Percentiles rank a stretch among this genome's conserved stretches.
Evolutionary conservation across 2,113 vertebrate species (phyloP).

Genomic region (Rhineura floridana): DNA sequence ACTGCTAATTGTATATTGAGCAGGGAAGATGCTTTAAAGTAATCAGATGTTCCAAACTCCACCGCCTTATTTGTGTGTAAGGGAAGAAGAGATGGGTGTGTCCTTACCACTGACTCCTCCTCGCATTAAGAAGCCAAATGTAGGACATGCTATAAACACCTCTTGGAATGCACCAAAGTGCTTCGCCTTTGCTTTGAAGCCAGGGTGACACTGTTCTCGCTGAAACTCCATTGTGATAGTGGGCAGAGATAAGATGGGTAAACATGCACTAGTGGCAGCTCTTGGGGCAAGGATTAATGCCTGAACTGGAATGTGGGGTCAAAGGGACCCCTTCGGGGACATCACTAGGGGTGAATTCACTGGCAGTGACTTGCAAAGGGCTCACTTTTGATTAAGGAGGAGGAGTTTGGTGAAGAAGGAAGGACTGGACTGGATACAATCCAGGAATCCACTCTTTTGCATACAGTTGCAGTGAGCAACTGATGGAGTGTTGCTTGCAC

Average conservation of each 20-base stretch:
- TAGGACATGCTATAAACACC: slow-evolving; percentile 38
- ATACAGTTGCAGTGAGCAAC: too few species aligned
- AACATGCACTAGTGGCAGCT: slow-evolving; percentile 31
- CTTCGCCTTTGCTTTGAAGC: slow-evolving; percentile 37
- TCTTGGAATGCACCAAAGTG: not conserved
- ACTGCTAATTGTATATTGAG: slow-evolving; percentile 56
- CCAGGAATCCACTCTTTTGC: not conserved
- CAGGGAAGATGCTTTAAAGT: slow-evolving; percentile 33
- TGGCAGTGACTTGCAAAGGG: not conserved
- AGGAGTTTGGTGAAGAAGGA: not conserved
- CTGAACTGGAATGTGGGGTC: not conserved
- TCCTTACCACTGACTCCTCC: slow-evolving; percentile 34
- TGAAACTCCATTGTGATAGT: not conserved
- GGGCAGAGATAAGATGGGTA: slow-evolving; percentile 48
- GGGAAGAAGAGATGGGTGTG: slow-evolving; percentile 46
- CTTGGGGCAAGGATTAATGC: slow-evolving; percentile 54
- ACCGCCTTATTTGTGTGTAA: not conserved
- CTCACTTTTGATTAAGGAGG: not conserved
- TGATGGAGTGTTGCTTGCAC: too few species aligned
- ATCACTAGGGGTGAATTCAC: not conserved
- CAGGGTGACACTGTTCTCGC: slow-evolving; percentile 59
- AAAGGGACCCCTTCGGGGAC: not conserved
- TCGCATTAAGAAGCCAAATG: slow-evolving; percentile 47
- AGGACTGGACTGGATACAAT: not conserved
- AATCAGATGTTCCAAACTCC: slow-evolving; percentile 56